phyloP scores from a whole-genome alignment of 2,113 vertebrate genomes.

The Cyprinodon tularosa region DNA sequence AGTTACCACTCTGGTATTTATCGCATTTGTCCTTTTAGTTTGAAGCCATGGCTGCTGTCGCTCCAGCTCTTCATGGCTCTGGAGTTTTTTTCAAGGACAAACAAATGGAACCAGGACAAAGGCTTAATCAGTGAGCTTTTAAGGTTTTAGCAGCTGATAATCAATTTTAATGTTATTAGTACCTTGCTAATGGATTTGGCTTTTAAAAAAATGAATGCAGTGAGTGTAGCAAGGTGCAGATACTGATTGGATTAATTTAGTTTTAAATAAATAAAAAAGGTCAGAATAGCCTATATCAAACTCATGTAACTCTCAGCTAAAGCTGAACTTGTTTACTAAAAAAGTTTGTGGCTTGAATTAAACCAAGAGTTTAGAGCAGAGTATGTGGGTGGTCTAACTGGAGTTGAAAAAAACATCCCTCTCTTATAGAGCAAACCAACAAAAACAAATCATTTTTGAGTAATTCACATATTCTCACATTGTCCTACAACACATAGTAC shows the following conservation, averaged over 20 bases:
- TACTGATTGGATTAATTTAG: background rate
- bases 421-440: too few relatives aligned
- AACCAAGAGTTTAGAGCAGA: background rate
- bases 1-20: constrained; percentile 83
- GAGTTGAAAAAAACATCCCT: too few relatives aligned
- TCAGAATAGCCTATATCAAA: background rate
- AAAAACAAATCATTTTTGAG: too few relatives aligned
- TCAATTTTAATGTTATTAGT: constrained; percentile 16
- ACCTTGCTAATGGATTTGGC: constrained; percentile 6
- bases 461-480: too few relatives aligned
- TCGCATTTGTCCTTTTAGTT: constrained; percentile 82
- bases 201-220: constrained; percentile 9
- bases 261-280: background rate
- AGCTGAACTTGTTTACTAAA: background rate
- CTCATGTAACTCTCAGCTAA: background rate
- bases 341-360: background rate
- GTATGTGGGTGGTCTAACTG: too few relatives aligned
- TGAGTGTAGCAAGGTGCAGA: background rate
- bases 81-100: background rate
- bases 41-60: constrained; percentile 77
- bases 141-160: constrained; percentile 5
- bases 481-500: too few relatives aligned
- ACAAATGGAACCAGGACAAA: constrained; percentile 20
- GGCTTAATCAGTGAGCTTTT: constrained; percentile 13
- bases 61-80: constrained; percentile 80